Base-by-base conservation (phyloP, 2,797 vertebrate species). In the Taenioides sp. region DNA sequence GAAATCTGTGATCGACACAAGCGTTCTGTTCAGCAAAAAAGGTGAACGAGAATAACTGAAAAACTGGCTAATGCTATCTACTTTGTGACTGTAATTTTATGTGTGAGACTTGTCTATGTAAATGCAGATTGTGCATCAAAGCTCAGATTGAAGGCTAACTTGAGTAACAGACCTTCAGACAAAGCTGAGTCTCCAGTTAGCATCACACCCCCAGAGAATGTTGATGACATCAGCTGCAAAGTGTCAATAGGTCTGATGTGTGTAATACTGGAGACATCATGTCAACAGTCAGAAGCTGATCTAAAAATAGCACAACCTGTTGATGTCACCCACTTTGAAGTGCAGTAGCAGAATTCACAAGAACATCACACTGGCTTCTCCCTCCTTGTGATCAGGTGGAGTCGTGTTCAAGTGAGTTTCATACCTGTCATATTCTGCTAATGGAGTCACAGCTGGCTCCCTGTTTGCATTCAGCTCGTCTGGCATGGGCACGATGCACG, bases 381-480 rank as follows among this genome's bases (percentile, higher is more conserved):
- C 61, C 40, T n/a, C n/a, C 16, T 64, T 12, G 4, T 31, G 18
- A 65, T 49, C 14, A 50, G 43, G 64, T 65, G 43, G 23, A 65
- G 43, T 65, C 12, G 11, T 50, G 65, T n/a, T 52, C 23, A 27
- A 52, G 47, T 20, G 23, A 64, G 37, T 20, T 22, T 27, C 37
- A 14, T 64, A 16, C n/a, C 22, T 28, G 16, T 18, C 7, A 65
- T 27, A 27, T 3, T 66, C 25, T 52, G 18, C 18, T 28, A 17
- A 52, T 50, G 43, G 9, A 66, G 65, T 66, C 65, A 52, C 65
- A 31, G 65, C 65, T 50, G 64, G 43, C 43, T 52, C 50, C 49
- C 7, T 31, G 65, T 52, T 65, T 49, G 49, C 27, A 66, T 66
- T 66, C 49, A 31, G 25, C 65, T 31, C 9, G 23, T 28, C 65